phyloP scores from a whole-genome alignment of 2,888 invertebrate species.

The Diloba caeruleocephala region DNA sequence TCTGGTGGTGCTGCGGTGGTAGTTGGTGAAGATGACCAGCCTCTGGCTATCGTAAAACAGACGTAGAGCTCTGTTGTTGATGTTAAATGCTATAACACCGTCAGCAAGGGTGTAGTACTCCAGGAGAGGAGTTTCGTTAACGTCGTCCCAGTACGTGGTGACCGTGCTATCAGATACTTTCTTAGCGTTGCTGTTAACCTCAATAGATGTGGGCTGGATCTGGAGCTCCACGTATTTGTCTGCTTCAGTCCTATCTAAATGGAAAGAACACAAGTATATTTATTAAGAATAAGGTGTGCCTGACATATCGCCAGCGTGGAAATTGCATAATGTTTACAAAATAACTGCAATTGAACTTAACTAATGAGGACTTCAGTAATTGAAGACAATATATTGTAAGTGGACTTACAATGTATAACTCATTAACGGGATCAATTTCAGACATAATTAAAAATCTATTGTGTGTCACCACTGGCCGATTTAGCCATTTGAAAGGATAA shows the following conservation, averaged over 20 bases:
- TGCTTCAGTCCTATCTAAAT: conserved; percentile 61
- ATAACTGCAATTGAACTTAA: too few species aligned
- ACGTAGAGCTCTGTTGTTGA: conserved; percentile 75
- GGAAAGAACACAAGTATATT: too few species aligned
- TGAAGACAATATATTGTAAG: too few species aligned
- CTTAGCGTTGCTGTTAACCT: conserved; percentile 81
- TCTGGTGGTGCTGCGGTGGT: conserved; percentile 87
- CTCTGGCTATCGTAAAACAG: conserved; percentile 90
- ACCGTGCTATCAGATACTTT: conserved; percentile 71
- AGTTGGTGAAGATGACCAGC: conserved; percentile 74
- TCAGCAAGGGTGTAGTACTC: conserved; percentile 82
- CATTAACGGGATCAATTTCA: too few species aligned
- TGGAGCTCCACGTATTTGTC: conserved; percentile 76
- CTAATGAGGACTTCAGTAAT: too few species aligned
- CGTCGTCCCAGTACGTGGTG: conserved; percentile 79
- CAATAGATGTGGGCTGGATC: conserved; percentile 69
- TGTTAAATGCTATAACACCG: conserved; percentile 32
- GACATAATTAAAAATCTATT: too few species aligned
- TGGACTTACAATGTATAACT: too few species aligned
- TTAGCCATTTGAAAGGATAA: too few species aligned
- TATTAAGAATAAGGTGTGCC: too few species aligned
- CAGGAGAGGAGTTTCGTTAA: conserved; percentile 73
- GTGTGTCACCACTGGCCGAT: too few species aligned
- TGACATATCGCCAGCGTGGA: too few species aligned
- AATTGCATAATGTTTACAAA: too few species aligned